Evolutionary conservation across 1,140 invertebrate genomes (phyloP), one percentile per base, ranked within the genome.

Genomic region (Lineus longissimus): DNA sequence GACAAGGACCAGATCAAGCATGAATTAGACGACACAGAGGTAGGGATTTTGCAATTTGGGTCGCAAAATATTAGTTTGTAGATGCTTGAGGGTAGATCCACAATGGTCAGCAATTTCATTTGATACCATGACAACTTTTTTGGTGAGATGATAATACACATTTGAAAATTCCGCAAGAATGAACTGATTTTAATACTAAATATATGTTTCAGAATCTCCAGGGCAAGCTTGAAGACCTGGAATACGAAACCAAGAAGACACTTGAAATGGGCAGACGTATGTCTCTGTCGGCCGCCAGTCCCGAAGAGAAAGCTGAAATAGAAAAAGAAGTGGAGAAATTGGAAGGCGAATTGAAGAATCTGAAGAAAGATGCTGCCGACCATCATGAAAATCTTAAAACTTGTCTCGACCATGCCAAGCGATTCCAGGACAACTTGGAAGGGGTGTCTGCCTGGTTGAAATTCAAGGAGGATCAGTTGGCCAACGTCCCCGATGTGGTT

Each of bases 381-480:
- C 68, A 69, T 51, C 67, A 74, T 23, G 63, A 67, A 30, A 65
- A 77, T 41, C 62, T 80, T 17, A 64, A 67, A n/a, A 66, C 66
- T 9, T 66, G 73, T 43, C 65, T 61, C 4, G 93, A 95, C 80
- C 92, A 95, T 74, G 95, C 92, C 76, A 90, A 91, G 65, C 94
- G 94, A 77, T 97, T 93, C 80, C 90, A 91, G 71, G 87, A 87
- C 69, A 87, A 88, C 1, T 87, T 92, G 62, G 93, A 95, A 70
- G 85, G 86, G 0, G 95, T 97, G 84, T 76, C 92, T 0, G 90
- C 93, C 0, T 97, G 94, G 94, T 77, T 97, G 54, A 83, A 88
- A 31, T 88, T 91, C 64, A 90, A 90, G 1, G 94, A 97, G 81
- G 90, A 92, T 61, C 91, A 92, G 70, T 79, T 95, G 9, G 87